Percentiles rank a stretch among this genome's conserved stretches.
Conservation (phyloP, 1,140 invertebrate species). For the Drosophila navojoa region DNA sequence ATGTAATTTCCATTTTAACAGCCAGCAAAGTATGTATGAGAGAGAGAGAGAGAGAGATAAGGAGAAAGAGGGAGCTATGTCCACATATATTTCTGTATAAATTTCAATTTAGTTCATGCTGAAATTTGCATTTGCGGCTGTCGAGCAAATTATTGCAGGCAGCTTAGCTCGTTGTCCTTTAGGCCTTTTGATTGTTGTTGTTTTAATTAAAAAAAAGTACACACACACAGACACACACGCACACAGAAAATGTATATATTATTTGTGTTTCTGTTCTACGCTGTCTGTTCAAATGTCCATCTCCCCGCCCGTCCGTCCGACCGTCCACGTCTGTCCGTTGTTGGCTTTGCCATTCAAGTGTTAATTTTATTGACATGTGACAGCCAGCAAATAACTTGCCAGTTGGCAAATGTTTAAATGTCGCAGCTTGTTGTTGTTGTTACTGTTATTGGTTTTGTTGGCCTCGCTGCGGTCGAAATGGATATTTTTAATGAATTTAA, state of each 20-base stretch:
- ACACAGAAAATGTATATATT: constrained; percentile 21
- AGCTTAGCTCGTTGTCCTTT: constrained; percentile 45
- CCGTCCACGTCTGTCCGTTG: constrained; percentile 4
- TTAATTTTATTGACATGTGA: constrained; percentile 82
- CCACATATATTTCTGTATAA: constrained; percentile 46
- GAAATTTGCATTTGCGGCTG: constrained; percentile 76
- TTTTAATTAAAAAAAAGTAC: constrained; percentile 71
- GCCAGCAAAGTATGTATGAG: too few species aligned
- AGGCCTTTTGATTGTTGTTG: constrained; percentile 55
- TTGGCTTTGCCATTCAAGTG: constrained; percentile 64
- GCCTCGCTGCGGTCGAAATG: constrained; percentile 58
- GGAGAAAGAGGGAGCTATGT: background rate
- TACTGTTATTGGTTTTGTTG: constrained; percentile 40
- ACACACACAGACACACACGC: constrained; percentile 5
- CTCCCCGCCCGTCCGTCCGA: background rate
- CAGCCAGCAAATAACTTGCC: constrained; percentile 72
- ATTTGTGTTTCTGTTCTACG: constrained; percentile 9
- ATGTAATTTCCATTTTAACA: constrained; percentile 68
- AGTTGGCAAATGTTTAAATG: constrained; percentile 57
- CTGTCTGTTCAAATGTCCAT: constrained; percentile 3
- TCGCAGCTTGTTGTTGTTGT: constrained; percentile 26
- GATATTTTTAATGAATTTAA: constrained; percentile 71
- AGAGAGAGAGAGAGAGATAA: too few species aligned
- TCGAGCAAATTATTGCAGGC: constrained; percentile 74
- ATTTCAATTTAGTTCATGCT: constrained; percentile 70